Evolutionary conservation across 64 coral and sea anemone genomes (phyloP).

Genomic region (Montipora foliosa): DNA sequence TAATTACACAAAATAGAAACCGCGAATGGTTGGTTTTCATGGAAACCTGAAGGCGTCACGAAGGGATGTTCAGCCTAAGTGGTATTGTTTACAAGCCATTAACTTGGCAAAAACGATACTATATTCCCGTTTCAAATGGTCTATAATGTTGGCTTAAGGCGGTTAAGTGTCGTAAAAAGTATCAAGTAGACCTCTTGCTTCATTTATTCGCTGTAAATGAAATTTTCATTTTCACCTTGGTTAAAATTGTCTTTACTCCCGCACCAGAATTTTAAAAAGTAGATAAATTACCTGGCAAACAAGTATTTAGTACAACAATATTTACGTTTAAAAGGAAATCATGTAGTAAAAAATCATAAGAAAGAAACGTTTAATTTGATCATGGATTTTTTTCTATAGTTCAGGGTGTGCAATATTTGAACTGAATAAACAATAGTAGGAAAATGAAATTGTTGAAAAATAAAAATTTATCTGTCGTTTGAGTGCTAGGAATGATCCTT

Average conservation of each 20-base stretch:
- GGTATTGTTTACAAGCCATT: conserved; percentile 46
- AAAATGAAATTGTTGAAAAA: background rate
- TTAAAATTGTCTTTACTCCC: background rate
- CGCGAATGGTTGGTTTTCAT: conserved; percentile 8
- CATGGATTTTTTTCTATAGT: background rate
- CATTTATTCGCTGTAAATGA: no score
- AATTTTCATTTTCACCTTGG: background rate
- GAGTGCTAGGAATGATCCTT: background rate
- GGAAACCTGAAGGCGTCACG: background rate
- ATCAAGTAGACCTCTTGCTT: no score
- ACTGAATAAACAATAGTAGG: background rate
- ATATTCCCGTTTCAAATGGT: background rate
- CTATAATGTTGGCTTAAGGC: background rate
- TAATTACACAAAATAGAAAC: background rate
- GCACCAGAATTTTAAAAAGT: background rate
- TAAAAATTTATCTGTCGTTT: background rate
- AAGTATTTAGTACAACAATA: background rate
- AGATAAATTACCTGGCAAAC: background rate
- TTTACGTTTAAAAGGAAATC: background rate
- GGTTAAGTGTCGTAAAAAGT: no score
- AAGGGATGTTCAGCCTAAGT: background rate
- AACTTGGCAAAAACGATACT: background rate
- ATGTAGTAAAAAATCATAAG: background rate
- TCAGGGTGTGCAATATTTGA: background rate
- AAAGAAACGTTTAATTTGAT: background rate